Conservation (phyloP, 2,113 vertebrate species). For the Myanophis thanlyinensis region DNA sequence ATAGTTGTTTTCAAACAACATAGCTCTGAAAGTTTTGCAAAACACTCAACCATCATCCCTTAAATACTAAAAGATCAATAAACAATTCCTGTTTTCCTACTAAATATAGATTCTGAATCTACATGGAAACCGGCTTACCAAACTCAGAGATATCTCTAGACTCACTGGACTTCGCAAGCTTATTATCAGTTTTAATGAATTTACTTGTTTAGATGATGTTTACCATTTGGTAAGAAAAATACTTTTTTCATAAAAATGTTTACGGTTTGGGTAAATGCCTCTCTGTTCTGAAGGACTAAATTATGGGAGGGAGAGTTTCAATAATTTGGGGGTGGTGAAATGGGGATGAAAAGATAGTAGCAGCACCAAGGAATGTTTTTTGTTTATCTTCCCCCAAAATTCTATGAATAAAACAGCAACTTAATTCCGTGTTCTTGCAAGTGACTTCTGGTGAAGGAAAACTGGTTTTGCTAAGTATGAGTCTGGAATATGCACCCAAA, state of each 20-base stretch:
- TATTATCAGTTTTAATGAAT: slow-evolving; percentile 78
- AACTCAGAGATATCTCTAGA: slow-evolving; percentile 74
- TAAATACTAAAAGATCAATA: neutral
- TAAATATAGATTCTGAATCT: slow-evolving; percentile 76
- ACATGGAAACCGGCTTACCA: slow-evolving; percentile 79
- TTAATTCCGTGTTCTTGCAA: neutral
- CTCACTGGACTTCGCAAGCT: slow-evolving; percentile 73
- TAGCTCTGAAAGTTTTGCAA: neutral
- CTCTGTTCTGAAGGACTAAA: too few species aligned
- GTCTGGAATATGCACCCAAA: neutral
- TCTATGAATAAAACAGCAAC: neutral
- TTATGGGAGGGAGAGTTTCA: neutral
- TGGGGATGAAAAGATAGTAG: neutral
- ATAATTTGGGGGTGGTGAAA: too few species aligned
- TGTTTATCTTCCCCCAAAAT: neutral
- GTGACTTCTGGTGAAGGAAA: neutral
- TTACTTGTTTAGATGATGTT: slow-evolving; percentile 79
- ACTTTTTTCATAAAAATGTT: neutral
- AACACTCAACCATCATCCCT: neutral
- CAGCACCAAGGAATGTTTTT: neutral
- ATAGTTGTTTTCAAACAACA: neutral
- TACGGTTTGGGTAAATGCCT: neutral
- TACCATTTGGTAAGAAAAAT: slow-evolving; percentile 78
- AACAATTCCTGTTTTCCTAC: neutral
- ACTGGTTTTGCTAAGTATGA: neutral